A percentile compares a stretch with the other conserved stretches of the same genome.
Conservation (phyloP, 2,888 invertebrate species). For the Lasioglossum pauxillum region DNA sequence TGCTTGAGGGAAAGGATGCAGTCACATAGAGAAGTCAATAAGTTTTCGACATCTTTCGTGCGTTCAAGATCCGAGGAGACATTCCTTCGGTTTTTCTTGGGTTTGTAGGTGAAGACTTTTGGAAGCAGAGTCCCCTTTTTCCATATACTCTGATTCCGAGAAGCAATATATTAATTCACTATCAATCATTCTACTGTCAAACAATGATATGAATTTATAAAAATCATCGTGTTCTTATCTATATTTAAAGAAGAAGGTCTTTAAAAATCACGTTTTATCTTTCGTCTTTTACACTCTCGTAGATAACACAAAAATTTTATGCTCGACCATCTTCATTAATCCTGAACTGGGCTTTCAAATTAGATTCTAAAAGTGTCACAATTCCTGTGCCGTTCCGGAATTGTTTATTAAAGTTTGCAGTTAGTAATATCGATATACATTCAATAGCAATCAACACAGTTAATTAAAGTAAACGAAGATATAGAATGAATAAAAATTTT, state of each 20-base stretch:
- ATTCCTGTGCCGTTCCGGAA: neutral
- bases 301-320: no score
- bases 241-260: neutral
- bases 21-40: neutral
- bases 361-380: neutral
- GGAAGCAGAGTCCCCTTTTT: neutral
- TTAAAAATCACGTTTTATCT: no score
- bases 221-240: neutral
- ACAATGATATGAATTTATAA: neutral
- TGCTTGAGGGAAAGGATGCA: neutral
- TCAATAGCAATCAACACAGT: neutral
- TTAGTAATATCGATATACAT: neutral
- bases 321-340: neutral
- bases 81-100: neutral
- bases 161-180: neutral
- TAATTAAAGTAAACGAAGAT: no score
- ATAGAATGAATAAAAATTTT: neutral
- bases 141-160: neutral
- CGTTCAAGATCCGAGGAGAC: constrained; percentile 6
- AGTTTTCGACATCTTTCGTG: neutral
- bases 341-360: neutral
- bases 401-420: neutral
- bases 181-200: neutral
- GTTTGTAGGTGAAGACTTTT: neutral
- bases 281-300: no score